Evolutionary conservation across 1,140 invertebrate species (phyloP), one percentile per base, ranked within the genome.

Genomic region (Sarcophaga bullata): DNA sequence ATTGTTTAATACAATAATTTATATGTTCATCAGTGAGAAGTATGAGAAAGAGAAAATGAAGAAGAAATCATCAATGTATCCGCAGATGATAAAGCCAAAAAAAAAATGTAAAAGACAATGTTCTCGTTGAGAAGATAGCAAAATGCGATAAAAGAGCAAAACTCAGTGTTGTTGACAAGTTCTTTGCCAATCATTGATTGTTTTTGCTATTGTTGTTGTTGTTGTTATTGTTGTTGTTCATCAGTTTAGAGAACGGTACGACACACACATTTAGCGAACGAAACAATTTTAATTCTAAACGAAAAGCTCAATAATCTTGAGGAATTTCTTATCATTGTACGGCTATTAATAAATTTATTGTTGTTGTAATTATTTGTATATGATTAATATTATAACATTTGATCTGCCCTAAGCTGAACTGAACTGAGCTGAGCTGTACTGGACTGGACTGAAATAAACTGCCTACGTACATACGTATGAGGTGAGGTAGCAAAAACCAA

Each of bases 241-340:
- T 25, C 62, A 19, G 62, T 68, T 68, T 19, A 68, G 62, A 7
- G 8, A 78, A 19, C 52, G 75, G 50, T 78, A 78, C 75, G 19
- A 50, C 50, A 78, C 48, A 78, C 75, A 78, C 25, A 78, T 78
- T 78, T 78, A 78, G 75, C 75, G 50, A 37, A 4, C 75, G 50
- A 78, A 52, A 50, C 75, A 78, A 17, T 50, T 78, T 78, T 78
- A 78, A 78, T 78, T 78, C 75, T 78, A 78, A 78, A 78, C 75
- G 75, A 78, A 78, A 52, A 25, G 10, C 17, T 48, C 75, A 78
- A 78, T 78, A 19, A 78, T 78, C 75, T 78, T 17, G 9, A 78
- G 75, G 75, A 78, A 78, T 78, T 78, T 78, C 8, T 50, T 78
- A 17, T 78, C 75, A 10, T 52, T 3, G 7, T 72, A 72, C 19